Base-by-base conservation (phyloP, 2,113 vertebrate genomes). In the Phalacrocorax carbo region DNA sequence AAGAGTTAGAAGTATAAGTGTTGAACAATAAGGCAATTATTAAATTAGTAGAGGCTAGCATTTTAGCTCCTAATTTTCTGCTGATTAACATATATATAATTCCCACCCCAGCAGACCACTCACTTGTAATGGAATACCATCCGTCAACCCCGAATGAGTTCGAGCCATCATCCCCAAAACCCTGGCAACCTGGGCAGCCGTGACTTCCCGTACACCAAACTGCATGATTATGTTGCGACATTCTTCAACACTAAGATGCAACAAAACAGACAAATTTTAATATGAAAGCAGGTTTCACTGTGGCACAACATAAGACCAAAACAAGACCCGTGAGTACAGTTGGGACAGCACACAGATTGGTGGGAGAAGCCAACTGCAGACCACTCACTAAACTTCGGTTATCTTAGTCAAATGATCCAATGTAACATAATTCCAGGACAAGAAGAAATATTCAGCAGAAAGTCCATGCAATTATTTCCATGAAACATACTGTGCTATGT, bases 121-220 rank as follows among this genome's bases (percentile, higher is more conserved):
- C 90, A 99, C 99, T 96, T 99, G 99, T 94, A 99, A 97, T 62
- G 99, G 98, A 96, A 99, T 99, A 30, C 99, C 99, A 13, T 99
- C 99, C 1, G 99, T 99, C 91, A 99, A 91, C 54, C 99, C 99
- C 16, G 99, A 99, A 91, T 99, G 99, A 85, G 99, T 99, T 36
- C 99, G 99, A 80, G 99, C 99, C 99, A 99, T 99, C 99, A 99
- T 99, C 88, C 99, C 99, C 94, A 99, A 98, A 93, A 99, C 99
- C 94, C 99, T 98, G 97, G 99, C 99, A 80, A 99, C 99, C 98
- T 99, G 99, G 96, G 99, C 99, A 96, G 99, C 99, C 2, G 99
- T 99, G 71, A 99, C 99, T 91, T 99, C 99, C 91, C 99, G 99
- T 86, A 99, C 99, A 52, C 99, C 99, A 98, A 99, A 99, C 96